Percentiles rank a stretch among this genome's conserved stretches.
phyloP scores from a whole-genome alignment of 2,888 invertebrate genomes.

The Mayetiola destructor region DNA sequence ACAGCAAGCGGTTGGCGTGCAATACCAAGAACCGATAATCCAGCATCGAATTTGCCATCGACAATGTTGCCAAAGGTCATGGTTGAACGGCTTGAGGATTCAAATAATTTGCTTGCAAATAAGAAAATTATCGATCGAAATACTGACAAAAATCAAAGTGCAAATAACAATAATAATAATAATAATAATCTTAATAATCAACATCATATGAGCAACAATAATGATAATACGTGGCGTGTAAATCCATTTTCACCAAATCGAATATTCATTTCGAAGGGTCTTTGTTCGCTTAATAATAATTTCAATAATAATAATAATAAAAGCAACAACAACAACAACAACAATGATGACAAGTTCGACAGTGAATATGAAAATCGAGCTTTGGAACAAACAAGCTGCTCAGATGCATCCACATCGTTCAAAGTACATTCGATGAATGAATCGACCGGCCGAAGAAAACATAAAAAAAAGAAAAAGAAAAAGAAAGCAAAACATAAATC shows the following conservation, averaged over 20 bases:
- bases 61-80: slow-evolving; percentile 32
- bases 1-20: slow-evolving; percentile 70
- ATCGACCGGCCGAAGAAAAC: neutral
- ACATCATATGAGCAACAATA: neutral
- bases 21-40: slow-evolving; percentile 58
- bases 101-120: slow-evolving; percentile 14
- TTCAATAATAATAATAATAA: neutral
- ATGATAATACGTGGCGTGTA: neutral
- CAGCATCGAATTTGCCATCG: slow-evolving; percentile 9
- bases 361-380: slow-evolving; percentile 1
- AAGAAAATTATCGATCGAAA: neutral
- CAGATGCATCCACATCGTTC: neutral
- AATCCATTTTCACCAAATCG: slow-evolving; percentile 13
- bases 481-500: slow-evolving; percentile 22
- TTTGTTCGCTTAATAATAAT: neutral
- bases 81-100: slow-evolving; percentile 29
- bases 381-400: neutral
- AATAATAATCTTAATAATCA: neutral
- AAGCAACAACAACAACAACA: too few relatives aligned
- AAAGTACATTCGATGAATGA: neutral
- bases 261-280: neutral
- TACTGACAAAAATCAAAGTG: neutral
- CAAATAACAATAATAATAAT: neutral
- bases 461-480: slow-evolving; percentile 23
- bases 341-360: neutral